A percentile compares a stretch with the other conserved stretches of the same genome.
Evolutionary conservation across 2,113 vertebrate genomes (phyloP).

Genomic region (Cebus imitator): DNA sequence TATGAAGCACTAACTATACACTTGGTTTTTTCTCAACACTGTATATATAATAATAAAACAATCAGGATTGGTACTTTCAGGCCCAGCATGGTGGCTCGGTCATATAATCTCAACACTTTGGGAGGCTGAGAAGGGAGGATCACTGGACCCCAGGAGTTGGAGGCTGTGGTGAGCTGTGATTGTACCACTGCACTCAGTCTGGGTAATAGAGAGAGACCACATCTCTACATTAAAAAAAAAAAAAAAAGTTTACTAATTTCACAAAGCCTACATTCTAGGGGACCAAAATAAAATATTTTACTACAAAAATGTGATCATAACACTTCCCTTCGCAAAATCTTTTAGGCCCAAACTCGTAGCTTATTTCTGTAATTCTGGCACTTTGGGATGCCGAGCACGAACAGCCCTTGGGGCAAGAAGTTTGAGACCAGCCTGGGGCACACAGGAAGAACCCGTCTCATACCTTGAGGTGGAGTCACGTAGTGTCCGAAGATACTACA

Average conservation of each 20-base stretch:
- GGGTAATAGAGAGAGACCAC: no score
- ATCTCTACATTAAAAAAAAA: no score
- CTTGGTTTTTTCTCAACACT: background rate
- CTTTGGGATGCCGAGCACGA: no score
- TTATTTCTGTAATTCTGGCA: no score
- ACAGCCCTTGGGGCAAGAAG: no score
- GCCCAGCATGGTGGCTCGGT: no score
- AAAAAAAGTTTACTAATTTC: background rate
- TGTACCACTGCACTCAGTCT: no score
- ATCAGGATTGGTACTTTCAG: background rate
- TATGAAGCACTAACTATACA: background rate
- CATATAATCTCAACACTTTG: no score
- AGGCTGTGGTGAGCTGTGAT: no score
- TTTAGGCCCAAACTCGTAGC: background rate
- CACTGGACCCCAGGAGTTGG: no score
- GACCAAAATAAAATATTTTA: background rate
- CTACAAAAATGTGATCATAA: background rate
- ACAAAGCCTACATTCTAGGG: background rate
- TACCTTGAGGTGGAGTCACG: background rate
- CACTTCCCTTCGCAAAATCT: background rate
- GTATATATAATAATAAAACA: background rate
- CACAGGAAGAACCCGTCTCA: background rate
- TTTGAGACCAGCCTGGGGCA: no score
- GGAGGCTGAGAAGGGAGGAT: no score
- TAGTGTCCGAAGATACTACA: background rate